Base-by-base conservation (phyloP, 2,797 vertebrate genomes). In the Lepilemur septentrionalis region DNA sequence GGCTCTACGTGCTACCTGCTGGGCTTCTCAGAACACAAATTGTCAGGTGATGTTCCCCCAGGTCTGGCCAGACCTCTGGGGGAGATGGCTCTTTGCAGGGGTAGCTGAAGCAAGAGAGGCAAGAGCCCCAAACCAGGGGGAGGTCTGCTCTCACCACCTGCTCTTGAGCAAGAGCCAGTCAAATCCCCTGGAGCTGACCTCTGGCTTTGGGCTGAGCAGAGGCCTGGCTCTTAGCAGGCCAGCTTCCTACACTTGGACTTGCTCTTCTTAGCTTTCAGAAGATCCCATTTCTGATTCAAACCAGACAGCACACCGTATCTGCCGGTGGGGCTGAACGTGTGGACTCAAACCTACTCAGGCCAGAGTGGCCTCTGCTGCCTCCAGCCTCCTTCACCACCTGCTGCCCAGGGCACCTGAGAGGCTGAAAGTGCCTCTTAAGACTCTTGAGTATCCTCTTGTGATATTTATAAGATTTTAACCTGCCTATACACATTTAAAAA, bases 181-280 rank as follows among this genome's bases (percentile, higher is more conserved):
- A 20, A 65, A 10, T 17, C 82, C 8, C 1, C 59, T 32, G 35
- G 13, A 46, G 32, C 46, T n/a, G 79, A 55, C 28, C 8, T 2
- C n/a, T 41, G 38, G 7, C 9, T 2, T 8, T 0, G 46, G 91
- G 69, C 85, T 23, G 57, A 35, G 81, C 52, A 20, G 91, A n/a
- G 25, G 14, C 43, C 94, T 72, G 30, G 17, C 43, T 88, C 80
- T 93, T 86, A 22, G 63, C 22, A 43, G 75, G 35, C 67, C 95
- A 67, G 98, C 99, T 99, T 99, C 99, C 98, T 99, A 99, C 82
- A 99, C 99, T 76, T 99, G 98, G 48, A 98, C 98, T 91, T 35
- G 15, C 48, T 48, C 22, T 89, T 65, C 76, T 78, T n/a, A 7
- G 32, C 65, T 80, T 70, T 32, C 41, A 2, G 41, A 52, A 46